Evolutionary conservation across 2,113 vertebrate genomes (phyloP).

Genomic region (Lynx canadensis): DNA sequence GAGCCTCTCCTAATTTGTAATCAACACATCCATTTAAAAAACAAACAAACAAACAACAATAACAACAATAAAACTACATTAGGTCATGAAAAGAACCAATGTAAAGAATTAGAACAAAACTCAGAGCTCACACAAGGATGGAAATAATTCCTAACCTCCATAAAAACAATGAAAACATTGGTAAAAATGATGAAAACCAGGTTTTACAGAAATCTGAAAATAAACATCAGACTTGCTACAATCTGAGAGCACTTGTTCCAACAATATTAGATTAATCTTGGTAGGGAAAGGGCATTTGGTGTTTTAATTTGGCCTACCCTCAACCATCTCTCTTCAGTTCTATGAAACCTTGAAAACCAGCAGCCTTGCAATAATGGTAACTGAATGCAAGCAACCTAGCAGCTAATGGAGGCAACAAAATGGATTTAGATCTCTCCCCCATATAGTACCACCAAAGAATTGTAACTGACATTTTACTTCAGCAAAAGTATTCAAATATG

Average conservation of each 20-base stretch:
- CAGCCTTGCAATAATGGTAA: neutral
- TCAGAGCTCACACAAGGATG: neutral
- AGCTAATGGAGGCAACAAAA: neutral
- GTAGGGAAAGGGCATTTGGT: neutral
- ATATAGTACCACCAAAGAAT: neutral
- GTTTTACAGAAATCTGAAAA: neutral
- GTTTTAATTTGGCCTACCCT: neutral
- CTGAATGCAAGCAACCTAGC: neutral
- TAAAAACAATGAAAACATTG: neutral
- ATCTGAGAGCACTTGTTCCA: neutral
- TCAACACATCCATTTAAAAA: neutral
- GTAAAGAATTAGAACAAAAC: neutral
- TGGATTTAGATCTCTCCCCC: neutral
- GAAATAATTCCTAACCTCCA: neutral
- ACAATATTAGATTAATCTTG: neutral
- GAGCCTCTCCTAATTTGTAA: neutral
- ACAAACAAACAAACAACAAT: too few species aligned
- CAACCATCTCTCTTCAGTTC: neutral
- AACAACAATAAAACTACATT: neutral
- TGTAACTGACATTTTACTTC: neutral
- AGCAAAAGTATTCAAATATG: neutral
- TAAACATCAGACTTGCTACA: neutral
- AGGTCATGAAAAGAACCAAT: neutral
- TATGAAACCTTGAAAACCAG: neutral
- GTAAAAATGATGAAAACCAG: neutral